Conservation (phyloP, 2,888 invertebrate genomes). For the Crocallis elinguaria region DNA sequence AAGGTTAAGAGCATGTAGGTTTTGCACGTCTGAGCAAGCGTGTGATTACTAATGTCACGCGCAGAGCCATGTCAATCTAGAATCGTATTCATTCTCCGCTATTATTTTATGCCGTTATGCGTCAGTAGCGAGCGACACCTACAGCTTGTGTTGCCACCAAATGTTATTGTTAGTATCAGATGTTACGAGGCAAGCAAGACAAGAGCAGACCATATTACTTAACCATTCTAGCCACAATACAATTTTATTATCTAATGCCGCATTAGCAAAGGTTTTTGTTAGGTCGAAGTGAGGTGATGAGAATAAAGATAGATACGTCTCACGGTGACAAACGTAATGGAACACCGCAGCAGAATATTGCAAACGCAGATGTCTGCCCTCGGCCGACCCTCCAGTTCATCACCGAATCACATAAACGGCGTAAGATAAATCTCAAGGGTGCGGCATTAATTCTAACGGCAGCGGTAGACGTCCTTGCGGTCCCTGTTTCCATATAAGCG, state of each 20-base stretch:
- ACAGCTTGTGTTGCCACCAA: neutral
- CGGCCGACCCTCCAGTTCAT: constrained; percentile 18
- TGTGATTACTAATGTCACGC: constrained; percentile 26
- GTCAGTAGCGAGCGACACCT: no score
- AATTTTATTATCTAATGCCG: no score
- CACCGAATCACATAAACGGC: constrained; percentile 15
- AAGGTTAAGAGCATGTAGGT: constrained; percentile 20
- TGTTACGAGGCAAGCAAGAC: neutral
- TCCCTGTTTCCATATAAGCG: constrained; percentile 60
- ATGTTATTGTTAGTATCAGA: neutral
- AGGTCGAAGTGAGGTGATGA: no score
- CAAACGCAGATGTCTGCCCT: constrained; percentile 1
- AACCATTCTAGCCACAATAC: no score
- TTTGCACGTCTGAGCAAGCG: constrained; percentile 20
- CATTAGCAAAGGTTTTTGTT: no score
- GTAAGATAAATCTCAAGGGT: constrained; percentile 23
- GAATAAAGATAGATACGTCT: no score
- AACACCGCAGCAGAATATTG: neutral
- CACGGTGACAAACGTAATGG: no score
- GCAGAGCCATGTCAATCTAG: constrained; percentile 17
- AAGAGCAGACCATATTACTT: no score
- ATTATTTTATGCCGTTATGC: constrained; percentile 12
- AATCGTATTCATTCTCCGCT: constrained; percentile 14
- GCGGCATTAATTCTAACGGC: constrained; percentile 25
- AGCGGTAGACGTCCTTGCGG: constrained; percentile 53